Evolutionary conservation across 2,113 vertebrate genomes (phyloP), one percentile per base, ranked within the genome.

Genomic region (Notiomystis cincta): DNA sequence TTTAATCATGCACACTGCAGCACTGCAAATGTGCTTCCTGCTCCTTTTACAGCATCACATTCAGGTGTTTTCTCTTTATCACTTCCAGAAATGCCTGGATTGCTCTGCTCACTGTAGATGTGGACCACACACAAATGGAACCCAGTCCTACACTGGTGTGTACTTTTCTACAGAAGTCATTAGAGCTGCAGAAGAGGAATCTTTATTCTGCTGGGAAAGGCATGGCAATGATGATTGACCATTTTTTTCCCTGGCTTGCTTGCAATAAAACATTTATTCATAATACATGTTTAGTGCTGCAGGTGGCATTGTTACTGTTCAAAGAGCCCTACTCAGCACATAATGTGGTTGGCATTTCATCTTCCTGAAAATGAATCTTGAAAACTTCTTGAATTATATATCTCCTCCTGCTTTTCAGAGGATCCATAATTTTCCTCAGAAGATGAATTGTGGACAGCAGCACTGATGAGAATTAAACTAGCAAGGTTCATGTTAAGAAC

Each of bases 291-390:
- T 94, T 90, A 95, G 93, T 95, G 94, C 97, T 97, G 95, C 96
- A 97, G 97, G 97, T 97, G 96, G 94, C 92, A 97, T 97, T 96
- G 96, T 97, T 96, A 96, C 96, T 94, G 95, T 93, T 96, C 93
- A 95, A 95, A 95, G 95, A 94, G 35, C 54, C 92, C 97, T 78
- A 96, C 93, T 96, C 93, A 97, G 96, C 94, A 83, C 67, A 96
- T 95, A 93, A 91, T 44, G 85, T 80, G 87, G 72, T 79, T 2
- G 3, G 69, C 81, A 94, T 76, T 97, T 96, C 88, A 95, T 97
- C 96, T 95, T 94, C 91, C 90, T 89, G 94, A 89, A 94, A 96
- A 95, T 94, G 96, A 97, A 93, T 94, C 95, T 96, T 96, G 97
- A 97, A 96, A 97, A 96, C 96, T 96, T 96, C 93, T 88, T 97